Conservation (phyloP, 2,797 vertebrate genomes). For the Sebastes hopkinsi region DNA sequence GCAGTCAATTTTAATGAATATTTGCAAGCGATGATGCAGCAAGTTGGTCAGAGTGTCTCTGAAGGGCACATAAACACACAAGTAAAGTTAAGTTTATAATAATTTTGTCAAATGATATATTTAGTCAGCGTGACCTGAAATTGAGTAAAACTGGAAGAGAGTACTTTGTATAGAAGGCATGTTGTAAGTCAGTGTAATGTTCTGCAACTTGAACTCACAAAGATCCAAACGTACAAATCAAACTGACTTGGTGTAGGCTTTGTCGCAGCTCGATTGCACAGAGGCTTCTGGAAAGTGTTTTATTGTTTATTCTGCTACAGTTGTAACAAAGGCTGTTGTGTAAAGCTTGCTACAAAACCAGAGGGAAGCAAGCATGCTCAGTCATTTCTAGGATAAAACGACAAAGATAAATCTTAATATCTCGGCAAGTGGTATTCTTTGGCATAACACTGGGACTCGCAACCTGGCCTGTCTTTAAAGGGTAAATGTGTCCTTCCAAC, state of each 20-base stretch:
- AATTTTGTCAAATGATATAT: slow-evolving; percentile 9
- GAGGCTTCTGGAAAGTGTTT: background rate
- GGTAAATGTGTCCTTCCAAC: background rate
- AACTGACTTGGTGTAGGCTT: background rate
- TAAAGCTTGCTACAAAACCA: too few relatives aligned
- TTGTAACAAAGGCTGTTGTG: background rate
- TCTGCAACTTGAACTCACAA: background rate
- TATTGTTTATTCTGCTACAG: background rate
- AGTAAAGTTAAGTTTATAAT: background rate
- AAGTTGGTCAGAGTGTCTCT: slow-evolving; percentile 43
- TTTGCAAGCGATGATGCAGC: slow-evolving; percentile 69
- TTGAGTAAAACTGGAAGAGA: background rate
- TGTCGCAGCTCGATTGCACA: background rate
- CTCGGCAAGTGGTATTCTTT: background rate
- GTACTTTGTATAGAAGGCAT: background rate
- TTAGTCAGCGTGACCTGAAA: background rate
- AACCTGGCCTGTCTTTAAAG: background rate
- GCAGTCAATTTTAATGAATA: slow-evolving; percentile 52
- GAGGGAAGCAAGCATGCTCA: background rate
- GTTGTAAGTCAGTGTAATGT: background rate
- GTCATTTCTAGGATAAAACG: background rate
- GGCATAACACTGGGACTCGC: background rate
- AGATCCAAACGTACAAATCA: background rate
- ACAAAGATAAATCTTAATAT: background rate
- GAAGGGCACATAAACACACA: slow-evolving; percentile 14